Evolutionary conservation across 1,140 invertebrate genomes (phyloP), one percentile per base, ranked within the genome.

Genomic region (Heliconius himera): DNA sequence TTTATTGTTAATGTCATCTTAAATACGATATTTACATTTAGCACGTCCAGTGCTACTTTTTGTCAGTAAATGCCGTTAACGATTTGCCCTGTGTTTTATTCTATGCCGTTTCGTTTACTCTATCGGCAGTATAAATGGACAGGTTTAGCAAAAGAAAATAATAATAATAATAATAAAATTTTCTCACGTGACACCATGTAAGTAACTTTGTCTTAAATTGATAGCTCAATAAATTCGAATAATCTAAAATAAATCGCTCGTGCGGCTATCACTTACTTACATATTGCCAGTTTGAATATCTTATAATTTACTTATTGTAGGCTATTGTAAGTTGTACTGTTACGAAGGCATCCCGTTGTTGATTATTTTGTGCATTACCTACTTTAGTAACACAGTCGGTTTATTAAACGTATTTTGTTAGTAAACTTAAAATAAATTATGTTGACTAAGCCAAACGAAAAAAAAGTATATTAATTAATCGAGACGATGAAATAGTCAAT

Each of bases 301-400:
- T 88, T 89, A 90, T 89, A 82, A 86, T 90, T 91, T 91, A 93
- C 86, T 86, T 92, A 91, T 22, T 85, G 85, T 91, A 92, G 86
- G 89, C 90, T 94, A 93, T 93, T 92, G 91, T 87, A 85, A 93
- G 89, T 94, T 94, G 93, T 94, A 94, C 93, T 94, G 93, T 91
- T 84, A 82, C 83, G 87, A 94, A 94, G 93, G 93, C 93, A 94
- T 93, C 82, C 89, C 90, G 93, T 94, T 94, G 87, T 88, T 89
- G 87, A 82, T 90, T 88, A 88, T 86, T 85, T 88, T 91, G 88
- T 90, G 89, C 87, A 89, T 92, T 90, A 93, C 89, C 85, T 91
- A 93, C 91, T 81, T 89, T 90, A 92, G 87, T 94, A 93, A 93
- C 91, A 93, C 93, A 94, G 93, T 91, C 91, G 81, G 90, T 89